phyloP scores from a whole-genome alignment of 2,888 invertebrate genomes.

The Lordiphosa andalusiaca region DNA sequence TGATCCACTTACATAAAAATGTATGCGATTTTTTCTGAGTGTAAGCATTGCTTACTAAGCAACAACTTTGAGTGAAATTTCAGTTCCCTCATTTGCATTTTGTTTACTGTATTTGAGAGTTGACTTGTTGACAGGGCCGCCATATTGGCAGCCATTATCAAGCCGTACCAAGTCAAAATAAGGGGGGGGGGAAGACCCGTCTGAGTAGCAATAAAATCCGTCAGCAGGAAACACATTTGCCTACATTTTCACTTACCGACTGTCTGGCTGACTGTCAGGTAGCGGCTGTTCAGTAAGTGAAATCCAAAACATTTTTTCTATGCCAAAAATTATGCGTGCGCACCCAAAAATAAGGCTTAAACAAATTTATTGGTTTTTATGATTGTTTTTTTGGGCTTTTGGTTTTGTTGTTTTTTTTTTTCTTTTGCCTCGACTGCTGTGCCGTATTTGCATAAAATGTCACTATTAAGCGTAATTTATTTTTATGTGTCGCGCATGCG shows the following conservation, averaged over 20 bases:
- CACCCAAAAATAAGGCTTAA: slow-evolving; percentile 30
- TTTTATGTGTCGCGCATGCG: slow-evolving; percentile 68
- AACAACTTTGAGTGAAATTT: slow-evolving; percentile 13
- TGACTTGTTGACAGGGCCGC: slow-evolving; percentile 16
- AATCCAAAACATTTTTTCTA: slow-evolving; percentile 27
- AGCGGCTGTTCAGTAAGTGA: slow-evolving; percentile 15
- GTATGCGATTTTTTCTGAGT: no score
- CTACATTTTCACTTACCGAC: slow-evolving; percentile 31
- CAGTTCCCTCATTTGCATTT: slow-evolving; percentile 25
- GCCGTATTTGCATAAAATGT: slow-evolving; percentile 66
- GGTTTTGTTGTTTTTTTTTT: slow-evolving; percentile 4
- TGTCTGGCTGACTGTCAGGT: neutral
- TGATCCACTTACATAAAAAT: no score
- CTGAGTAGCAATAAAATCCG: slow-evolving; percentile 50
- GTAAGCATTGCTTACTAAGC: no score
- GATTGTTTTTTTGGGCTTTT: slow-evolving; percentile 7
- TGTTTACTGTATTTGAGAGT: slow-evolving; percentile 17
- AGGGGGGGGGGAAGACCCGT: slow-evolving; percentile 13
- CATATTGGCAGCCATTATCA: slow-evolving; percentile 29
- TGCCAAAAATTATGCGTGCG: slow-evolving; percentile 20
- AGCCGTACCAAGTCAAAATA: neutral
- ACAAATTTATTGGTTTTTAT: slow-evolving; percentile 10
- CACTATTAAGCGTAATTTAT: slow-evolving; percentile 65
- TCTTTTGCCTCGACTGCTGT: slow-evolving; percentile 22
- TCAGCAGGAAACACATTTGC: slow-evolving; percentile 64